Percentiles rank a stretch among this genome's conserved stretches.
These are phyloP conservation scores for Cuniculus paca DNA, from an alignment of 2,797 vertebrate species.

Conservation along the genomic window DNA sequence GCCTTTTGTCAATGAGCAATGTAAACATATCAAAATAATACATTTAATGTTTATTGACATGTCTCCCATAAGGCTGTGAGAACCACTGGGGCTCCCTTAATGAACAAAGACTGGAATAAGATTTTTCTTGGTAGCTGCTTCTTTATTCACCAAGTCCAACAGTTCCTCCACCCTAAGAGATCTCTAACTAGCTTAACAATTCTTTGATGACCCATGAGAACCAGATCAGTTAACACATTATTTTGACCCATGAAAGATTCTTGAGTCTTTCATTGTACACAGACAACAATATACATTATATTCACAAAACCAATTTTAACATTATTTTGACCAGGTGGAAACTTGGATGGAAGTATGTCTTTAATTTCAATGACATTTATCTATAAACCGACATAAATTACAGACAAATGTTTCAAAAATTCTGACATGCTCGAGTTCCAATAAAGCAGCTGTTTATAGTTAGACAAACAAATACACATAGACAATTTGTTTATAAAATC, in stretches of 20 bases:
- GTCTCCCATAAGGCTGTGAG: not conserved
- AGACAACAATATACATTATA: not conserved
- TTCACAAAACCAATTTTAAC: not conserved
- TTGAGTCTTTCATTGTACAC: not conserved
- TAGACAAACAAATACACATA: not conserved
- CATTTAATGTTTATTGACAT: not conserved
- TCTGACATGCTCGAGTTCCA: not conserved
- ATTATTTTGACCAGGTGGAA: not conserved
- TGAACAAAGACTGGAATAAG: not conserved
- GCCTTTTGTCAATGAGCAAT: not conserved
- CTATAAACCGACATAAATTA: not conserved
- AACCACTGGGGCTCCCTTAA: not conserved
- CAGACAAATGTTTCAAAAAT: not conserved
- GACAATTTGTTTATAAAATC: not conserved
- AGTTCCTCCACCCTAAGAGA: not conserved
- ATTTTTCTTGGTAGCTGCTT: not conserved
- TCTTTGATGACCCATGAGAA: not conserved
- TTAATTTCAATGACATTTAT: not conserved
- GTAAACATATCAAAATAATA: not conserved
- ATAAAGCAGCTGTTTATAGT: not conserved
- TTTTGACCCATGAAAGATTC: not conserved
- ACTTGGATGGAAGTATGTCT: not conserved
- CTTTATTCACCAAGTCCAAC: not conserved
- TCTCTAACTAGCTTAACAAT: not conserved
- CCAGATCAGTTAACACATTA: not conserved